A percentile compares a stretch with the other conserved stretches of the same genome.
phyloP scores from a whole-genome alignment of 2,113 vertebrate genomes.

The Boleophthalmus pectinirostris region DNA sequence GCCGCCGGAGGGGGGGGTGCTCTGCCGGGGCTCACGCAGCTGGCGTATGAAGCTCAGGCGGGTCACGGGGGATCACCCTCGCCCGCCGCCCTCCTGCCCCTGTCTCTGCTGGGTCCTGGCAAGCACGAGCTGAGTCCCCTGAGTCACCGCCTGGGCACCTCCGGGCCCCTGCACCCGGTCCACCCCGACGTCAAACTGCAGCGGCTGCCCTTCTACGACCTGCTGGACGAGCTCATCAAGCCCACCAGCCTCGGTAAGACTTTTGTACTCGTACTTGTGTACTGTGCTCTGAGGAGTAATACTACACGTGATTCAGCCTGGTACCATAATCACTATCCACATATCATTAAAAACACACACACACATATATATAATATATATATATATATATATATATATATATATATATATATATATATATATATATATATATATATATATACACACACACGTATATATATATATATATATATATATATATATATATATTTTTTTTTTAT shows the following conservation, averaged over 20 bases:
- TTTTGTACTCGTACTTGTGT: not conserved
- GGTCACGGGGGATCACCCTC: constrained; percentile 87
- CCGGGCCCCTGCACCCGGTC: constrained; percentile 91
- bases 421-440: too few relatives aligned
- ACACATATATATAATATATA: too few relatives aligned
- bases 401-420: too few relatives aligned
- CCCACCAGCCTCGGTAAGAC: constrained; percentile 96
- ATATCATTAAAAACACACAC: too few relatives aligned
- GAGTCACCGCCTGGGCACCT: constrained; percentile 87
- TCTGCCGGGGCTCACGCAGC: constrained; percentile 89
- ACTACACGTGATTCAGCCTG: too few relatives aligned
- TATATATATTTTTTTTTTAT: too few relatives aligned
- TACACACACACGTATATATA: too few relatives aligned
- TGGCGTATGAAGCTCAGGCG: constrained; percentile 89
- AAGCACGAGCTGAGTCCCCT: constrained; percentile 92
- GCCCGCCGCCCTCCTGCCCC: constrained; percentile 85
- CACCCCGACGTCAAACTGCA: constrained; percentile 98
- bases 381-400: too few relatives aligned
- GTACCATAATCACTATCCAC: too few relatives aligned
- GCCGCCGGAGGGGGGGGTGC: constrained; percentile 69
- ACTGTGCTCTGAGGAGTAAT: too few relatives aligned
- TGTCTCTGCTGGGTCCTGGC: constrained; percentile 90
- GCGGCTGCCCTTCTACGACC: constrained; percentile 95
- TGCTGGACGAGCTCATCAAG: constrained; percentile 98
- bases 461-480: too few relatives aligned